Conservation (phyloP, 2,888 invertebrate species). For the Melanchra persicariae region DNA sequence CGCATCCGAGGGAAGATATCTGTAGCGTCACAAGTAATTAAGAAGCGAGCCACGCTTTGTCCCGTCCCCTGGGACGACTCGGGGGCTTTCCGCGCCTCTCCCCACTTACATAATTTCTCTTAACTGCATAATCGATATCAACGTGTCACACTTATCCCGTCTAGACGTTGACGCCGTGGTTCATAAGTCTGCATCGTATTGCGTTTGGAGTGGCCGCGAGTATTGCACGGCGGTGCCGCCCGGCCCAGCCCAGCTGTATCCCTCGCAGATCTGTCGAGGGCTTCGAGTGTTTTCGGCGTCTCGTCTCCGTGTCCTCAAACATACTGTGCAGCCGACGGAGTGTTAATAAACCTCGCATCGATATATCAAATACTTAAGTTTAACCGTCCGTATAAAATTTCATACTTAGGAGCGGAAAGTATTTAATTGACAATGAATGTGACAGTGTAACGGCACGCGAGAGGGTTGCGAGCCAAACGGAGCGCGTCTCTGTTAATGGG, state of each 20-base stretch:
- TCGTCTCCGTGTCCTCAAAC: constrained; percentile 64
- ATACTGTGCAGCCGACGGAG: constrained; percentile 62
- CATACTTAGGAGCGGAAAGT: constrained; percentile 75
- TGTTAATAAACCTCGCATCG: constrained; percentile 71
- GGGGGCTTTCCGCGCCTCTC: constrained; percentile 78
- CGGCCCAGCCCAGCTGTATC: constrained; percentile 42
- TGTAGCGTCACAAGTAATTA: constrained; percentile 87
- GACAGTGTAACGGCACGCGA: constrained; percentile 79
- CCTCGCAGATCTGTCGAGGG: constrained; percentile 51
- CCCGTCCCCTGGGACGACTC: constrained; percentile 71
- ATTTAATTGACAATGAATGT: constrained; percentile 85
- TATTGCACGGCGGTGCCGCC: constrained; percentile 58
- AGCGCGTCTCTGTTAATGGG: constrained; percentile 84
- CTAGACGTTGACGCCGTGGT: constrained; percentile 80
- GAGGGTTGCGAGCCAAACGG: constrained; percentile 81
- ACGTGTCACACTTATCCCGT: constrained; percentile 81
- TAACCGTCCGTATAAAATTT: constrained; percentile 73
- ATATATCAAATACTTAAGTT: constrained; percentile 74
- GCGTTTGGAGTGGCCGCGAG: constrained; percentile 73
- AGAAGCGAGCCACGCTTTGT: constrained; percentile 83
- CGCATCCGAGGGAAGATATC: constrained; percentile 79
- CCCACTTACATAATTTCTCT: constrained; percentile 86
- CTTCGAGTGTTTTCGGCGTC: constrained; percentile 72
- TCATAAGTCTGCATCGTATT: constrained; percentile 76
- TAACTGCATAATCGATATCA: constrained; percentile 88